Base-by-base conservation (phyloP, 2,797 vertebrate species). In the Dendrocincla fuliginosa region DNA sequence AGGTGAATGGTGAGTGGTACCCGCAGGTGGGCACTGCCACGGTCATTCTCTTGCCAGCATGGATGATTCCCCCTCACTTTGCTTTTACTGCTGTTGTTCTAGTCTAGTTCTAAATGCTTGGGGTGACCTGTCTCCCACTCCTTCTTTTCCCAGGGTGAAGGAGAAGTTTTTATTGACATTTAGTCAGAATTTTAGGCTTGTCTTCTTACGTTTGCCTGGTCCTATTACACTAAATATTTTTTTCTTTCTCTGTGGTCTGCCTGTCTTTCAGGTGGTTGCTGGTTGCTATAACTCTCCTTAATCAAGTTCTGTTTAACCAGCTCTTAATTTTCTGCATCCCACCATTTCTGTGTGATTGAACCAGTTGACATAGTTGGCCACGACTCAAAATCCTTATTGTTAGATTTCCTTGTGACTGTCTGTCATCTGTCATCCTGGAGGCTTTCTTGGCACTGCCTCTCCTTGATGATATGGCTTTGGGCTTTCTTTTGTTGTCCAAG, bases 251-350 rank as follows among this genome's bases (percentile, higher is more conserved):
- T 85, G 69, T 87, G 80, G 85, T 91, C 69, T 84, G 78, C 47
- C 63, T 67, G 55, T 79, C 70, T 78, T 87, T 94, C 85, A 95
- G 77, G 85, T 95, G 89, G 86, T 90, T 89, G 70, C 74, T 91
- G 44, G 44, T 86, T 91, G 37, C 56, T 82, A 0, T 82, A 81
- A 87, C 22, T 88, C 67, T 73, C 74, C 63, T 94, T 93, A 94
- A 90, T 90, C 83, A 94, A 84, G 74, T 70, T 71, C 70, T 84
- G 22, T 71, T 69, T 80, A 94, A 91, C 46, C 53, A 90, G 70
- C 35, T 89, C 80, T 84, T 94, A 82, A 89, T 93, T 88, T 94
- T 93, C 78, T 86, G 63, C 63, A 41, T 84, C 67, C 46, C 73
- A 60, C 83, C 77, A 57, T 80, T 91, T 94, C 79, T 3, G 4